phyloP scores from a whole-genome alignment of 2,113 vertebrate genomes.

The Ictalurus punctatus region DNA sequence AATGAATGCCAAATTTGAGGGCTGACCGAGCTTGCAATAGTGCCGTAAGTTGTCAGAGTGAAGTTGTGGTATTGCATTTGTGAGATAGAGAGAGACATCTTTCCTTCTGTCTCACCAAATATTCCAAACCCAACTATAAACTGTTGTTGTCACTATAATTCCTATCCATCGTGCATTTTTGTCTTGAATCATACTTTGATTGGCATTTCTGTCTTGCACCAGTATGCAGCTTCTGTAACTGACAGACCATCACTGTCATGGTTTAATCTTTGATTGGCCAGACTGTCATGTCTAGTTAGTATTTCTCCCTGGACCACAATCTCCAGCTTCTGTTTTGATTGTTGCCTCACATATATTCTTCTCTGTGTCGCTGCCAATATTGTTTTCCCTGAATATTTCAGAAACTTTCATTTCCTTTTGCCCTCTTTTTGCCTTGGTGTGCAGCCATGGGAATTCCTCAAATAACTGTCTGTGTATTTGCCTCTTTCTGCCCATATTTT shows the following conservation, averaged over 20 bases:
- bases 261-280: neutral
- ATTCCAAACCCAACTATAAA: neutral
- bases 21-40: neutral
- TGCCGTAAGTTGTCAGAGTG: neutral
- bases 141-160: neutral
- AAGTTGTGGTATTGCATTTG: neutral
- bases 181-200: neutral
- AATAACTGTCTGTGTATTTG: slow-evolving; percentile 27
- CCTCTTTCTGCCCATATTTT: neutral
- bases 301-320: neutral
- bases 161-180: neutral
- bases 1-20: slow-evolving; percentile 41
- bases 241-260: slow-evolving; percentile 11
- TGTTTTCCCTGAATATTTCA: slow-evolving; percentile 65
- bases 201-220: neutral
- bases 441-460: slow-evolving; percentile 21
- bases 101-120: neutral
- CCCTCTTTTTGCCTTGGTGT: neutral
- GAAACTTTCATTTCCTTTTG: slow-evolving; percentile 54
- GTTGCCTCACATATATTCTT: slow-evolving; percentile 57
- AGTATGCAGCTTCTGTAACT: neutral
- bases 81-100: neutral
- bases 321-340: slow-evolving; percentile 45
- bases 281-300: neutral
- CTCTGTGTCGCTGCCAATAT: slow-evolving; percentile 54